Evolutionary conservation across 2,888 invertebrate genomes (phyloP), one percentile per base, ranked within the genome.

Genomic region (Steinernema hermaphroditum): DNA sequence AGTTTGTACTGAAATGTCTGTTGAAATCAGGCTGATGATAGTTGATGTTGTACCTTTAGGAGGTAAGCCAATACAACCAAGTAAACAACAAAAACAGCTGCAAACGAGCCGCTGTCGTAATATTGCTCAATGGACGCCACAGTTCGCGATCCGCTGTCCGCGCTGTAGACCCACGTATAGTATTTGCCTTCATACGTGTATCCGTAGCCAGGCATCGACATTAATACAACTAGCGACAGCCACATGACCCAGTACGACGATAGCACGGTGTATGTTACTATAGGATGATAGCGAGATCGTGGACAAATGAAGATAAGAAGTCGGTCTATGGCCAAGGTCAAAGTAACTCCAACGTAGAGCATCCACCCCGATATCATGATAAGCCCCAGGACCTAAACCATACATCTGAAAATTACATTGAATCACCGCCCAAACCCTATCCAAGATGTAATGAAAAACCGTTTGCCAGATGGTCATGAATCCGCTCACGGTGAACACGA

Each of bases 311-410:
- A 49, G 19, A 49, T 49, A 19, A 49, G 14, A 49, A 49, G 49
- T n/a, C 49, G 49, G 19, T 49, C 49, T n/a, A 49, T 49, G 12
- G 49, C 49, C 49, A 49, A 49, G 19, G 49, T 49, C 19, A 49
- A 49, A 19, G 49, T n/a, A 19, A 49, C 14, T 6, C 14, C 19
- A 6, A 49, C 6, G 49, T 49, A 49, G 12, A 49, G 49, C 14
- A 49, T n/a, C 49, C 49, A 49, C 6, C 12, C 19, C 14, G 49
- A 49, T 49, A n/a, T 6, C 6, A 49, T 49, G 6, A 49, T 12
- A n/a, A 49, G 6, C 19, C 49, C 49, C 19, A 49, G 19, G 19
- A 49, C 49, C 49, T 49, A 49, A 49, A 49, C 9, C 6, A 6
- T 19, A 49, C 14, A n/a, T 6, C 6, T 49, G 6, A n/a, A 12